Conservation (phyloP, 2,888 invertebrate genomes). For the Chaetogeoica ovagalla region DNA sequence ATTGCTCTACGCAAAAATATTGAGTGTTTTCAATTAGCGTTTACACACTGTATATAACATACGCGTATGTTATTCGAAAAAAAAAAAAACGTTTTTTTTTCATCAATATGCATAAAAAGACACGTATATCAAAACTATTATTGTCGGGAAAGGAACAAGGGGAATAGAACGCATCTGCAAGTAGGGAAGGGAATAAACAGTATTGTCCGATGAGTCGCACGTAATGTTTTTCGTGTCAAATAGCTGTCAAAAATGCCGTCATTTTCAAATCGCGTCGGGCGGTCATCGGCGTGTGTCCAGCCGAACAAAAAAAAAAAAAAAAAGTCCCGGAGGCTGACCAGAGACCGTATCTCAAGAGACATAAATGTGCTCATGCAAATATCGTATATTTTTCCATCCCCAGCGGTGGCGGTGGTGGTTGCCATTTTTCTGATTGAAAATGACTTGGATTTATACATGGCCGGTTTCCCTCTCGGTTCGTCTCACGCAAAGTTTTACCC, state of each 20-base stretch:
- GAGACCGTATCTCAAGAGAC: background rate
- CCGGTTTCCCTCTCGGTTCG: slow-evolving; percentile 46
- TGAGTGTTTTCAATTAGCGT: no score
- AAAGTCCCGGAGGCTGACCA: slow-evolving; percentile 43
- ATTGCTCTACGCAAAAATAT: no score
- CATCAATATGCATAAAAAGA: no score
- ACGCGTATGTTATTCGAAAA: no score
- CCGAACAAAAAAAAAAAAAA: background rate
- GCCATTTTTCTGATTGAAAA: slow-evolving; percentile 53
- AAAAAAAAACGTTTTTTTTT: no score
- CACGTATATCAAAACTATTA: background rate
- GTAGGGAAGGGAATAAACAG: background rate
- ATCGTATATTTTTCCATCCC: slow-evolving; percentile 1
- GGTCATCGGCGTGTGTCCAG: background rate
- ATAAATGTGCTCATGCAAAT: slow-evolving; percentile 46
- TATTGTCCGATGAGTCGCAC: slow-evolving; percentile 15
- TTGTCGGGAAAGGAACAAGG: background rate
- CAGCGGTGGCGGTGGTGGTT: background rate
- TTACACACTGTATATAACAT: no score
- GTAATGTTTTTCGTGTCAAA: slow-evolving; percentile 52
- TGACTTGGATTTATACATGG: slow-evolving; percentile 53
- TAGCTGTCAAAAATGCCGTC: slow-evolving; percentile 44
- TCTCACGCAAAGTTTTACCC: slow-evolving; percentile 40
- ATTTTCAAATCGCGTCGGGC: slow-evolving; percentile 17
- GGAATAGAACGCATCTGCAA: background rate